Base-by-base conservation (phyloP, 2,113 vertebrate species). In the Oryctolagus cuniculus region DNA sequence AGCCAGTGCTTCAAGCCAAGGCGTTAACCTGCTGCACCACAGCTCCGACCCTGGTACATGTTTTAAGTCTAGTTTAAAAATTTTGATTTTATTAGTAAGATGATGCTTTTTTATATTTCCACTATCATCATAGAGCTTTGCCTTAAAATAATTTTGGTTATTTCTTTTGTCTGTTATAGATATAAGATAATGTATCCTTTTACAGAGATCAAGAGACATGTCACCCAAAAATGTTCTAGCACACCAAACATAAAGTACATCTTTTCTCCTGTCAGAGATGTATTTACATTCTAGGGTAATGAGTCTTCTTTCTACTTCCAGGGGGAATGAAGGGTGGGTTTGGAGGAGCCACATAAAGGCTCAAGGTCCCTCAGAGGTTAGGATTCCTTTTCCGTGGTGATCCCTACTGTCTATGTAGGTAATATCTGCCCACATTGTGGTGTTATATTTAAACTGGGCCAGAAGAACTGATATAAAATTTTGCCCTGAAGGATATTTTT, bases 61-160 rank as follows among this genome's bases (percentile, higher is more conserved):
- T 27, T 92, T 94, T 58, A 70, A 31, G 55, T 85, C 79, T 95
- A 44, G 13, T 87, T 72, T 96, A 86, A 34, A 97, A 96, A 89
- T 25, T 25, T 87, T 92, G 74, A 91, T 95, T 94, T n/a, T 94
- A 1, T 79, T 95, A 55, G 29, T 85, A 5, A 93, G 95, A 95
- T 97, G 64, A 77, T 93, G 69, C 82, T 95, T 24, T 94, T 96
- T 90, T 96, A 74, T 97, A 96, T 97, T 97, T 97, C 21, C 86
- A 95, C 97, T 95, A 95, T 95, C 61, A 51, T 93, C 34, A 89
- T 29, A 94, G 75, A 53, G 49, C 81, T 95, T 97, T 97, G 69
- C 75, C 61, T 91, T 93, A 87, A 94, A 78, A 27, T 19, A n/a
- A n/a, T 90, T 44, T 44, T 44, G 44, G 24, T 87, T 94, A 24